phyloP scores from a whole-genome alignment of 2,888 invertebrate genomes.

The Cyclophora albipunctata region DNA sequence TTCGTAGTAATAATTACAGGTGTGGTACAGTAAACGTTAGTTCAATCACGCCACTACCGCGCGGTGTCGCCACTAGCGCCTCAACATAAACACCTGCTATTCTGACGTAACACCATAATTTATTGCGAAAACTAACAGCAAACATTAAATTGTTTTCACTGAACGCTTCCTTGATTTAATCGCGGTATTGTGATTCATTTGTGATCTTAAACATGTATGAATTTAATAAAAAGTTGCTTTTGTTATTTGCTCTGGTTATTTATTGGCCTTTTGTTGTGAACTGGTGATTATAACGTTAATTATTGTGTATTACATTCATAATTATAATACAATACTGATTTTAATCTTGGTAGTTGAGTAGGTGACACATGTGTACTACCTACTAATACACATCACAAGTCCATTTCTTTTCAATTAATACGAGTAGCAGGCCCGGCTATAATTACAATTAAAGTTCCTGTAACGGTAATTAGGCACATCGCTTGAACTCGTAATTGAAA shows the following conservation, averaged over 20 bases:
- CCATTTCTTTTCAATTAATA: no score
- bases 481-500: conserved; percentile 60
- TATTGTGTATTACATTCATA: no score
- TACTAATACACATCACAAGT: no score
- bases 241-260: no score
- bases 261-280: no score
- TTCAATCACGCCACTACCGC: conserved; percentile 40
- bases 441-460: conserved; percentile 44
- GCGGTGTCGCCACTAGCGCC: neutral
- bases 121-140: conserved; percentile 16
- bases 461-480: conserved; percentile 43
- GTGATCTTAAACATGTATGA: no score
- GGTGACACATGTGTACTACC: no score
- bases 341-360: no score
- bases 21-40: conserved; percentile 42
- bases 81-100: conserved; percentile 11
- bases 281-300: no score
- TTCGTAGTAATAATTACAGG: conserved; percentile 55
- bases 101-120: conserved; percentile 20
- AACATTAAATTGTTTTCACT: conserved; percentile 7
- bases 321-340: no score
- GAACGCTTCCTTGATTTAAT: conserved; percentile 1
- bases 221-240: no score
- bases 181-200: neutral
- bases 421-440: conserved; percentile 16